phyloP scores from a whole-genome alignment of 2,113 vertebrate species.

The Formicarius rufipectus region DNA sequence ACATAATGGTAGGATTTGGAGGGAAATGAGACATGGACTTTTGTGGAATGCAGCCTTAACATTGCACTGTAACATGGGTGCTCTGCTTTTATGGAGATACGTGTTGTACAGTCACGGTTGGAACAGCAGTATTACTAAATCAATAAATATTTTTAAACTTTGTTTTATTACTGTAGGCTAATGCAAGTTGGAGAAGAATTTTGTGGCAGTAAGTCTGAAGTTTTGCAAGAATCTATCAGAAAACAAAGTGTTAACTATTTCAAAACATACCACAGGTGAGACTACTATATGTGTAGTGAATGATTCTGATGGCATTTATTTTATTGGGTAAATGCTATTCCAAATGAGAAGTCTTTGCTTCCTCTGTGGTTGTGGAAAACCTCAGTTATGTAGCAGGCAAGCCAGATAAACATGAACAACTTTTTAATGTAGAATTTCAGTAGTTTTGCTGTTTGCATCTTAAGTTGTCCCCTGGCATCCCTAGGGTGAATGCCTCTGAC shows the following conservation, averaged over 20 bases:
- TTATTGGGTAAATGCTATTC: not conserved
- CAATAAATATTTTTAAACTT: not conserved
- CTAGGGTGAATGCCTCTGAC: not conserved
- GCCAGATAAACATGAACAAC: not conserved
- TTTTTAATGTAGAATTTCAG: not conserved
- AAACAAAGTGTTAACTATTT: slow-evolving; percentile 98
- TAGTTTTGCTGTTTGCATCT: not conserved
- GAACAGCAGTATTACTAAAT: not conserved
- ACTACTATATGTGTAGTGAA: not conserved
- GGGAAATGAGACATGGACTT: not conserved
- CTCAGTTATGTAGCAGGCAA: not conserved
- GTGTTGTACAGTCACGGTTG: not conserved
- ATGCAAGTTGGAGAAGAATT: slow-evolving; percentile 99
- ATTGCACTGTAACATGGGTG: not conserved
- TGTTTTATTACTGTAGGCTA: slow-evolving; percentile 74
- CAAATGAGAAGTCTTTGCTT: not conserved
- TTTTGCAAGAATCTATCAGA: slow-evolving; percentile 96
- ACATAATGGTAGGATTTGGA: not conserved
- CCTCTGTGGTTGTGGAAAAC: not conserved
- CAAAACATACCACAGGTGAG: slow-evolving; percentile 97
- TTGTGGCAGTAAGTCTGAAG: slow-evolving; percentile 95
- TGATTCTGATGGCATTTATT: not conserved
- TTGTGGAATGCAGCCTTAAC: not conserved
- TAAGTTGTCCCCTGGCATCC: not conserved
- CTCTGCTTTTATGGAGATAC: not conserved